Base-by-base conservation (phyloP, 2,113 vertebrate genomes). In the Arizona elegans region DNA sequence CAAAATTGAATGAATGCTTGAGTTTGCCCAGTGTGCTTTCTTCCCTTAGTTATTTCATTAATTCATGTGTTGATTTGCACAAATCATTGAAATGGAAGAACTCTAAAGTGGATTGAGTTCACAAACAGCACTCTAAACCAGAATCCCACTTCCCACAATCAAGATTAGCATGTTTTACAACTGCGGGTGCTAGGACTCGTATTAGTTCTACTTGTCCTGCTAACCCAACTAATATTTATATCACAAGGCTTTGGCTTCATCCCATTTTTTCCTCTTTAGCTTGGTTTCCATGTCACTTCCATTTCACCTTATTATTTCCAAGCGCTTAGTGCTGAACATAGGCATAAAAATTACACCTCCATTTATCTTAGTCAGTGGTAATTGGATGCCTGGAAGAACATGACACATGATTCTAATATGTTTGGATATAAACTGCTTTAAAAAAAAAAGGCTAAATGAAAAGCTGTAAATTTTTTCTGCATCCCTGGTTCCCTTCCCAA, bases 231-330 rank as follows among this genome's bases (percentile, higher is more conserved):
- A 43, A 7, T 55, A 2, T 50, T 26, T 8, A 9, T 19, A n/a
- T 24, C 81, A 33, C 4, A 8, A 7, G 23, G 17, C 70, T 47
- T 9, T 8, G 50, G 26, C 38, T 81, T 47, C 93, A 91, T 86
- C 92, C 91, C 94, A 47, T 89, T 88, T 93, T 91, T 90, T n/a
- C 47, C 81, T 95, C 93, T 87, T 92, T 94, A 95, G 95, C 94
- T 92, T 96, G 93, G 93, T 93, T 94, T 47, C 62, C 95, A 95
- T 93, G 96, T 93, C 96, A 93, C 87, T 24, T 92, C 65, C 90
- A 85, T 75, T 43, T 38, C 26, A 38, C 52, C 33, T 91, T 55
- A 92, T 86, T 47, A 33, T 54, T 94, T 95, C 95, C 95, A 92
- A 8, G 52, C 0, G 0, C 53, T 91, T 23, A 26, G 38, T 6